Percentiles rank a stretch among this genome's conserved stretches.
These are phyloP conservation scores for Melipona quadrifasciata DNA, from an alignment of 1,140 invertebrate species.

Conservation along the genomic window DNA sequence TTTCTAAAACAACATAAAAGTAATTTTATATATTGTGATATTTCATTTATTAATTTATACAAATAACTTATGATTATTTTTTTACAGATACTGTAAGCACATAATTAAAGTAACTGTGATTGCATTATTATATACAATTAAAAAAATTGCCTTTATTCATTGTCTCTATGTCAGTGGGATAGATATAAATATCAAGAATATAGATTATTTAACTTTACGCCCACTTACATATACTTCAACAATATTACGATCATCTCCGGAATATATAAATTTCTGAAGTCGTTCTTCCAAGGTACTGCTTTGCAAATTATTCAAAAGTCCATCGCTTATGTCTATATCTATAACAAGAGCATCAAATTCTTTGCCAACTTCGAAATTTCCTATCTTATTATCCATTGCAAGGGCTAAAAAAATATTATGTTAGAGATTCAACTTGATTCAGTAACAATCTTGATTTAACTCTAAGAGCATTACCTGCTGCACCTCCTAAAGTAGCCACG, in stretches of 20 bases:
- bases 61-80: neutral
- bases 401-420: slow-evolving; percentile 84
- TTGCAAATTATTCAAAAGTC: slow-evolving; percentile 83
- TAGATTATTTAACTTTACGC: slow-evolving; percentile 81
- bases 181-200: neutral
- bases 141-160: neutral
- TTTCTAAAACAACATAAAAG: slow-evolving; percentile 83
- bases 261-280: slow-evolving; percentile 91
- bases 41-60: slow-evolving; percentile 2
- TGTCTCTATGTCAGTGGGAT: neutral
- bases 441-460: slow-evolving; percentile 24
- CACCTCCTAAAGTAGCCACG: slow-evolving; percentile 93
- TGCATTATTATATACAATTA: neutral
- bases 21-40: neutral
- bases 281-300: slow-evolving; percentile 83
- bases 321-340: slow-evolving; percentile 82
- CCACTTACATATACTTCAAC: slow-evolving; percentile 89
- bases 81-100: neutral
- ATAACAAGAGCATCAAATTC: slow-evolving; percentile 92
- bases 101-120: neutral
- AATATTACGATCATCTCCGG: slow-evolving; percentile 94
- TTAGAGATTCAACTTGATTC: neutral
- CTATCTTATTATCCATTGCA: slow-evolving; percentile 87
- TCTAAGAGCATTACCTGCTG: slow-evolving; percentile 84
- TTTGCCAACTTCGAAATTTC: slow-evolving; percentile 91